Percentiles rank a stretch among this genome's conserved stretches.
Evolutionary conservation across 1,140 invertebrate species (phyloP).

Genomic region (Hydropsyche tenuis): DNA sequence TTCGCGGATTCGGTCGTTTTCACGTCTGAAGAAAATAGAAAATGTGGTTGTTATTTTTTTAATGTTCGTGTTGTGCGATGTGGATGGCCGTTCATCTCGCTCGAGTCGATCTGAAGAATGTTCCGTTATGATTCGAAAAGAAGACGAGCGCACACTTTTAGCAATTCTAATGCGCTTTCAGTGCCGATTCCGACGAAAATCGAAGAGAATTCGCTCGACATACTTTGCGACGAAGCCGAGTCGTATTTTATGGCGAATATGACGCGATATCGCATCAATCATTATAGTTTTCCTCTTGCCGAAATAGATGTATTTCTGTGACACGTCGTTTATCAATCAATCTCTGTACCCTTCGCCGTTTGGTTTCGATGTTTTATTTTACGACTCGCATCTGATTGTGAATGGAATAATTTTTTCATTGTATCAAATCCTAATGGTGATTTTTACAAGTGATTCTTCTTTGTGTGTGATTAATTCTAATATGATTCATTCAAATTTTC

Average conservation of each 20-base stretch:
- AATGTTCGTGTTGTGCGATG: too few relatives aligned
- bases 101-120: conserved; percentile 19
- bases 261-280: conserved; percentile 6
- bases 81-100: conserved; percentile 2
- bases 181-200: neutral
- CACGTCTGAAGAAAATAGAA: conserved; percentile 15
- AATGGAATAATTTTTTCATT: neutral
- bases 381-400: neutral
- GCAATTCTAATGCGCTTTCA: conserved; percentile 17
- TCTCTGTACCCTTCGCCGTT: neutral
- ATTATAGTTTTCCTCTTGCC: neutral
- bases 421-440: neutral
- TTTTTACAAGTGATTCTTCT: neutral
- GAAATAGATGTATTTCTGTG: neutral
- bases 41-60: neutral
- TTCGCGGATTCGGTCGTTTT: neutral
- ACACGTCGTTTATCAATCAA: conserved; percentile 15
- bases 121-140: conserved; percentile 6
- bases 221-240: neutral
- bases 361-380: neutral
- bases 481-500: neutral
- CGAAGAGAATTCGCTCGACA: neutral
- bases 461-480: neutral
- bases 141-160: conserved; percentile 2
- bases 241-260: neutral